Conservation (phyloP, 1,140 invertebrate species). For the Drosophila quadrilineata region DNA sequence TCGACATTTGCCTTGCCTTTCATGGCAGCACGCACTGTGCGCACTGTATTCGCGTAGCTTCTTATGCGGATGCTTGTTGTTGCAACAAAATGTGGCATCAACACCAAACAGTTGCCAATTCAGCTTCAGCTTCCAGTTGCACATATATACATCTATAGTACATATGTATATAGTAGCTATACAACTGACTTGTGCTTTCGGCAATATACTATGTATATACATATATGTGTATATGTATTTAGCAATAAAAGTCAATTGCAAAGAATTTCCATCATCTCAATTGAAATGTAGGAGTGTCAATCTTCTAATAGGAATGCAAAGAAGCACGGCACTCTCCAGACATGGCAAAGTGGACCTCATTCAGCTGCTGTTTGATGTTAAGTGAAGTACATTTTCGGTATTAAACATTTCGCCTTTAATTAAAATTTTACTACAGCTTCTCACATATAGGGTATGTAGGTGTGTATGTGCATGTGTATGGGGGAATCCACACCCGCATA, state of each 20-base stretch:
- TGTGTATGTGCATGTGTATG: background rate
- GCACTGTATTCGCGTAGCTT: background rate
- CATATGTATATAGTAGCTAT: too few relatives aligned
- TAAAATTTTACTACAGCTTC: conserved; percentile 69
- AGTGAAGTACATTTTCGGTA: conserved; percentile 21
- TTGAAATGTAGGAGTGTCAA: conserved; percentile 39
- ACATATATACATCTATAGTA: too few relatives aligned
- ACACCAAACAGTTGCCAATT: background rate
- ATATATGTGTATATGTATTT: conserved; percentile 1
- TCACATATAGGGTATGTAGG: conserved; percentile 1
- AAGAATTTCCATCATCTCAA: conserved; percentile 47
- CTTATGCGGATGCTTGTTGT: too few relatives aligned
- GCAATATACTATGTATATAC: background rate
- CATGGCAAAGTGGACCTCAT: conserved; percentile 16
- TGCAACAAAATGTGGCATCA: background rate
- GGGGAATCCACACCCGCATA: conserved; percentile 59
- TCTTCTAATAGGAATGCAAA: too few relatives aligned
- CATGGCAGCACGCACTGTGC: background rate
- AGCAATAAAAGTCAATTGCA: background rate
- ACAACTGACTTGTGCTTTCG: background rate
- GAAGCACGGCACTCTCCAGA: too few relatives aligned
- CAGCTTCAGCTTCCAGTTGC: background rate
- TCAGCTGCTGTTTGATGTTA: conserved; percentile 26
- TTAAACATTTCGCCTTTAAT: conserved; percentile 70
- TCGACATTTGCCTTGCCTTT: too few relatives aligned